A percentile compares a stretch with the other conserved stretches of the same genome.
These are phyloP conservation scores for Potorous gilbertii DNA, from an alignment of 2,797 vertebrate genomes.

Conservation along the genomic window DNA sequence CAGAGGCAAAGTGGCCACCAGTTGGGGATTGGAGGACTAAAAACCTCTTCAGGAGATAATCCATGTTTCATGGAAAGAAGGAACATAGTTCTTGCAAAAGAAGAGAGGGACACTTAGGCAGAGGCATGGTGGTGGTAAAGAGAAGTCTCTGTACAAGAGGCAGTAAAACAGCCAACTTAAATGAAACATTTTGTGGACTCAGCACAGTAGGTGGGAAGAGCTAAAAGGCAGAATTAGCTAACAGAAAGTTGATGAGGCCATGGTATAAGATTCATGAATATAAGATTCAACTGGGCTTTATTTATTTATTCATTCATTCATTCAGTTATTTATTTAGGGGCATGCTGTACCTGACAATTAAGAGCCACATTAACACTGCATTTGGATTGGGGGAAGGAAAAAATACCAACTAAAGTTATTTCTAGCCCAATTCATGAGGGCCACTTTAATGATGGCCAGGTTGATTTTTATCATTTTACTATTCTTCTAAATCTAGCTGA, in stretches of 20 bases:
- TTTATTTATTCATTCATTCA: neutral
- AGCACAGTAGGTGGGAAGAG: neutral
- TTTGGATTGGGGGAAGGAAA: neutral
- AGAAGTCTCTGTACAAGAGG: neutral
- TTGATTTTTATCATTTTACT: neutral
- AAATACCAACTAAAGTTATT: neutral
- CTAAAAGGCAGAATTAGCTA: neutral
- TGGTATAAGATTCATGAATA: neutral
- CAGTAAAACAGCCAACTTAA: neutral
- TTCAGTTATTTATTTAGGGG: neutral
- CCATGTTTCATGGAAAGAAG: no score
- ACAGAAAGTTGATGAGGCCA: neutral
- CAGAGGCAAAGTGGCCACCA: no score
- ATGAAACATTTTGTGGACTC: no score
- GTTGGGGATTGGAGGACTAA: no score
- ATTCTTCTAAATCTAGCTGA: neutral
- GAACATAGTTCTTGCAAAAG: neutral
- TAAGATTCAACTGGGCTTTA: neutral
- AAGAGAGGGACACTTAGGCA: neutral
- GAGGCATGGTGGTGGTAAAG: neutral
- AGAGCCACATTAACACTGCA: neutral
- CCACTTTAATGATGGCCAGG: neutral
- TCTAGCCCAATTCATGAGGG: neutral
- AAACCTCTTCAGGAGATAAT: no score
- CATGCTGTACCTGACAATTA: neutral